Evolutionary conservation across 2,113 vertebrate species (phyloP), one percentile per base, ranked within the genome.

Genomic region (Nematolebias whitei): DNA sequence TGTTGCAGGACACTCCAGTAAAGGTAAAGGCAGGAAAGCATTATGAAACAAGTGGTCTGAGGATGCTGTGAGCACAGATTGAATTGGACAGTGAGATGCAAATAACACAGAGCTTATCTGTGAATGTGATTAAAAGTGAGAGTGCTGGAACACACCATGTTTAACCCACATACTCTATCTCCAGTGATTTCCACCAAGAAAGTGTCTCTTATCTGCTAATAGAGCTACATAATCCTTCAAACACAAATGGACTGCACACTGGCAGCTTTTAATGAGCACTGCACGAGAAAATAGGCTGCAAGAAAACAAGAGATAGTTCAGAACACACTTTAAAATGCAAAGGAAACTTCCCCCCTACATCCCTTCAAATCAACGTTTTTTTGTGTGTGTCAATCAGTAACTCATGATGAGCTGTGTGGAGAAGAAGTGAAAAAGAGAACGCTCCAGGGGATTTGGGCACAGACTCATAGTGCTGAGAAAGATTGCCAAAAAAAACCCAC

Each of bases 131-230:
- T 81, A 86, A 84, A 84, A 74, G 70, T 22, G n/a, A 76, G 16
- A 74, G 41, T 71, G 73, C 76, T 55, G 64, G 54, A 53, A 67
- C 57, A 72, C 66, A 57, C 20, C 24, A 63, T 60, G 67, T 86
- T 89, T 82, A 88, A 86, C 80, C 82, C 70, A 88, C 72, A 88
- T 85, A 79, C 23, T 60, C 45, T 20, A 82, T 86, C 81, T 72
- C 73, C 32, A 65, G 71, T 32, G 55, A 85, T 76, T 85, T 84
- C 75, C 77, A 80, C 45, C 0, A 48, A 82, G 78, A 89, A 87
- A 79, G 79, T 75, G 79, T 66, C 72, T 74, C 71, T 87, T 85
- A 89, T 89, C 87, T 84, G 68, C 77, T 89, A 88, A 91, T 85
- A 82, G 86, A 83, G 71, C 69, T 74, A 38, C 9, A 57, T 89